These are phyloP conservation scores for Archegozetes longisetosus DNA, from an alignment of 1,140 invertebrate genomes.

Conservation along the genomic window DNA sequence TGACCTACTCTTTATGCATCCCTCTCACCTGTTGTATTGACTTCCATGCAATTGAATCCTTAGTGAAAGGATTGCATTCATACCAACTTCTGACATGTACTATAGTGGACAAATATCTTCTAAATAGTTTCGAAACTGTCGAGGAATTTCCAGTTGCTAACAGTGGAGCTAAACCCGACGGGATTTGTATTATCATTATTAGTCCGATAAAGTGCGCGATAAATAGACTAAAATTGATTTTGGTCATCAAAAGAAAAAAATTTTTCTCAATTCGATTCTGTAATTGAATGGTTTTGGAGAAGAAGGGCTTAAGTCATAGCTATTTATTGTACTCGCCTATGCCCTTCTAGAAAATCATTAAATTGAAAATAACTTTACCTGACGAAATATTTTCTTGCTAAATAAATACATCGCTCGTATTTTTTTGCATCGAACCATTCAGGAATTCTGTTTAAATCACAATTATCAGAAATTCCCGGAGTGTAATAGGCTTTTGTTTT, in stretches of 20 bases:
- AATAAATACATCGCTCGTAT: not conserved
- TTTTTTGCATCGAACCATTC: not conserved
- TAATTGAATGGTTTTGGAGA: too few species aligned
- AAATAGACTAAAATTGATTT: not conserved
- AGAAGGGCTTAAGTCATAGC: too few species aligned
- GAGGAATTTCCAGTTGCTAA: conserved; percentile 33
- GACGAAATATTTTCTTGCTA: not conserved
- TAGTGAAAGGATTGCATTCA: conserved; percentile 38
- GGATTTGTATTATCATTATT: not conserved
- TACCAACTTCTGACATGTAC: conserved; percentile 60
- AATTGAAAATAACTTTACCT: not conserved
- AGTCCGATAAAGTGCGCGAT: not conserved
- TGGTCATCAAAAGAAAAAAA: not conserved
- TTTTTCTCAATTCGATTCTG: too few species aligned
- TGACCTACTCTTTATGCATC: conserved; percentile 31
- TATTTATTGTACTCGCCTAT: too few species aligned
- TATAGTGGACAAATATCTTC: conserved; percentile 52
- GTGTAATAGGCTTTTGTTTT: not conserved
- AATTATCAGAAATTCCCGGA: not conserved
- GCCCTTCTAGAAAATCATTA: too few species aligned
- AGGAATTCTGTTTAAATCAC: not conserved
- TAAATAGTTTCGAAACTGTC: conserved; percentile 43
- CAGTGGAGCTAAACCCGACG: conserved; percentile 21
- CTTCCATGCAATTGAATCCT: conserved; percentile 28
- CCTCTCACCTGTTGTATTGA: conserved; percentile 32